A percentile compares a stretch with the other conserved stretches of the same genome.
phyloP scores from a whole-genome alignment of 2,113 vertebrate genomes.

The Canis aureus region DNA sequence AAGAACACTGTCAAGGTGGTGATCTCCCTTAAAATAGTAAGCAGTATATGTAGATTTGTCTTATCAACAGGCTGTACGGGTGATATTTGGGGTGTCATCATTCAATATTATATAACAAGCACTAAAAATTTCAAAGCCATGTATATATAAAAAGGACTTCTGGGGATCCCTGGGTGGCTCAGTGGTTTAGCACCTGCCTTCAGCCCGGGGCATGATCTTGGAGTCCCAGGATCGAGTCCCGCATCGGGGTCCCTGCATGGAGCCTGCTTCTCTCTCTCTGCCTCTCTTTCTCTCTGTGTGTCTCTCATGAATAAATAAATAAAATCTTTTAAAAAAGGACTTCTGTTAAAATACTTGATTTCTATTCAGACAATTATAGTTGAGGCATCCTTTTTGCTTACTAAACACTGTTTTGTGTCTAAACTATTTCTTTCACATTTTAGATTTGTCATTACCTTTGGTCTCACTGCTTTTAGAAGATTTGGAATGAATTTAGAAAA shows the following conservation, averaged over 20 bases:
- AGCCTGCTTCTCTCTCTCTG: no score
- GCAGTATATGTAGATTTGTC: neutral
- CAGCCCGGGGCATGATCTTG: no score
- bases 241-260: no score
- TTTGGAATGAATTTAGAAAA: conserved; percentile 64
- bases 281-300: no score
- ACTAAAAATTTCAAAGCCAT: neutral
- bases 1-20: neutral
- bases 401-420: conserved; percentile 18
- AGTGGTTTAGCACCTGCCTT: no score
- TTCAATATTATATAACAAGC: neutral
- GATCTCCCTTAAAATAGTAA: neutral
- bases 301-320: no score
- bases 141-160: neutral
- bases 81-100: neutral
- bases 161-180: neutral
- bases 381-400: conserved; percentile 34
- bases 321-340: neutral
- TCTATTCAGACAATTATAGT: neutral
- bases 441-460: conserved; percentile 56
- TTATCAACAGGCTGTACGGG: neutral
- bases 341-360: conserved; percentile 49
- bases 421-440: conserved; percentile 44
- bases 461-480: conserved; percentile 40
- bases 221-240: no score